Percentiles rank a stretch among this genome's conserved stretches.
phyloP scores from a whole-genome alignment of 2,113 vertebrate species.

The Sinocyclocheilus anshuiensis region DNA sequence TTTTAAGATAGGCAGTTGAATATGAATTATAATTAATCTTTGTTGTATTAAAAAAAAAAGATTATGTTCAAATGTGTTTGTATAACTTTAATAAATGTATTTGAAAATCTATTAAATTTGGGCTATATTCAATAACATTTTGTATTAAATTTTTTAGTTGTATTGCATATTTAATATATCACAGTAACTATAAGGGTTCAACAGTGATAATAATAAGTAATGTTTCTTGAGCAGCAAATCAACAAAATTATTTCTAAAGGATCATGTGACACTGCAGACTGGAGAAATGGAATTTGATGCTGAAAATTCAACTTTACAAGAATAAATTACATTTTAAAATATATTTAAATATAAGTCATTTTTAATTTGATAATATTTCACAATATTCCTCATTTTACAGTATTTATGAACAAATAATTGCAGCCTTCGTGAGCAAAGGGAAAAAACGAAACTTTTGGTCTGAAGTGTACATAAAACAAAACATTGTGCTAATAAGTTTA shows the following conservation, averaged over 20 bases:
- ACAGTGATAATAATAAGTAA: neutral
- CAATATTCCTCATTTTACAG: neutral
- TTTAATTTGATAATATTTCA: neutral
- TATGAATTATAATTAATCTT: neutral
- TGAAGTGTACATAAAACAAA: neutral
- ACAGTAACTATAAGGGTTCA: neutral
- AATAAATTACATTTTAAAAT: neutral
- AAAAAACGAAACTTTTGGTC: no score
- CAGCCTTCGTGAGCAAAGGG: neutral
- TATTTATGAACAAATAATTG: neutral
- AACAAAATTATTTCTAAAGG: neutral
- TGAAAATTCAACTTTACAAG: neutral
- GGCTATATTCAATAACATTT: neutral
- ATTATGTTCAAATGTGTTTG: neutral
- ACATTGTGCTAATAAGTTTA: no score
- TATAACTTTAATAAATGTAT: neutral
- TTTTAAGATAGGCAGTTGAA: neutral
- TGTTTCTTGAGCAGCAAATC: neutral
- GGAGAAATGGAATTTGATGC: neutral
- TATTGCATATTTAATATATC: no score
- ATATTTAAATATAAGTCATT: neutral
- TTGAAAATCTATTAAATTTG: neutral
- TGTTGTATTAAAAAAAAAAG: neutral
- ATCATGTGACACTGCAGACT: neutral
- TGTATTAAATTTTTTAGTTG: neutral